Evolutionary conservation across 2,113 vertebrate genomes (phyloP).

Genomic region (Myxocyprinus asiaticus): DNA sequence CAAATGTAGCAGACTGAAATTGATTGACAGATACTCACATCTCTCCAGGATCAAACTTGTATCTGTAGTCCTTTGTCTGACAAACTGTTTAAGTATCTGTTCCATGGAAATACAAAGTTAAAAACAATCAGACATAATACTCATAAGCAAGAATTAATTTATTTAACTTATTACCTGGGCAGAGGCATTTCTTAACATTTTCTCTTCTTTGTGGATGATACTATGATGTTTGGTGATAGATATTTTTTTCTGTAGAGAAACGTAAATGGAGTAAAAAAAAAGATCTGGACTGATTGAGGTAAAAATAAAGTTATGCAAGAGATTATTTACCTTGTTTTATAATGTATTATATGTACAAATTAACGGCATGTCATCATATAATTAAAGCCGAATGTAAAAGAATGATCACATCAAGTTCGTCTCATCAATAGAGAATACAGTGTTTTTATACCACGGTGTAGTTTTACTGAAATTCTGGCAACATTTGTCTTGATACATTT

Average conservation of each 20-base stretch:
- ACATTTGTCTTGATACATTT: background rate
- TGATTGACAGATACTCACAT: constrained; percentile 79
- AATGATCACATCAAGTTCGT: no score
- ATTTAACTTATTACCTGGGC: constrained; percentile 59
- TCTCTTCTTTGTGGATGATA: constrained; percentile 17
- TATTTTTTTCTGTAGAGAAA: background rate
- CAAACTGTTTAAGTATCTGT: constrained; percentile 82
- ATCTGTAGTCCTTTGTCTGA: constrained; percentile 77
- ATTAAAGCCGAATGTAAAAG: no score
- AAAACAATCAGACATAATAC: background rate
- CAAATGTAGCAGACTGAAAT: background rate
- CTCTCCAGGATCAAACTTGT: constrained; percentile 81
- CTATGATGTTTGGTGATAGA: no score
- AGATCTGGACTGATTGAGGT: background rate
- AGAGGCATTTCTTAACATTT: constrained; percentile 70
- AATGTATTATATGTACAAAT: no score
- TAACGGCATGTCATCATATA: no score
- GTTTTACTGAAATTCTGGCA: background rate
- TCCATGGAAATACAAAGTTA: background rate
- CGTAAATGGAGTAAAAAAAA: no score
- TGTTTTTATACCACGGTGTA: background rate
- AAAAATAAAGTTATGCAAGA: background rate
- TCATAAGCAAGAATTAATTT: background rate
- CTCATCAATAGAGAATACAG: no score
- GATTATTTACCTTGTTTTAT: constrained; percentile 20